phyloP scores from a whole-genome alignment of 1,140 invertebrate genomes.

The Chironomus striatipennis region DNA sequence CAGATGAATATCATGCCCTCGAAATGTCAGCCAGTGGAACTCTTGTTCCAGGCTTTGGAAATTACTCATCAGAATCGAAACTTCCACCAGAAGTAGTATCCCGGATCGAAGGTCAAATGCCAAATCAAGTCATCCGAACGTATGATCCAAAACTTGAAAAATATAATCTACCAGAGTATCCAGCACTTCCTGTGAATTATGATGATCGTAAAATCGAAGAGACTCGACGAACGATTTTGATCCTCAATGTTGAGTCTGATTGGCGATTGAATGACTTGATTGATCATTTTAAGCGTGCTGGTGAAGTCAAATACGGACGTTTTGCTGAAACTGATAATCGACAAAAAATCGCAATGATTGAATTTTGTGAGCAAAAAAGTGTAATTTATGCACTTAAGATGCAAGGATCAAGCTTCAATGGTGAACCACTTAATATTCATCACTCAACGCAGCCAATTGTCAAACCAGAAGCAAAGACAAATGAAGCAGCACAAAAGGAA shows the following conservation, averaged over 20 bases:
- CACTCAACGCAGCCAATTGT: slow-evolving; percentile 86
- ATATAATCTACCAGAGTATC: slow-evolving; percentile 82
- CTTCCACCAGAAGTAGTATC: slow-evolving; percentile 84
- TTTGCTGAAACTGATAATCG: slow-evolving; percentile 76
- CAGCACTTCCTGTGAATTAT: slow-evolving; percentile 79
- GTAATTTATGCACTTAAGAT: slow-evolving; percentile 79
- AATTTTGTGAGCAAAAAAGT: slow-evolving; percentile 86
- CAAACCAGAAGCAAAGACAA: slow-evolving; percentile 89
- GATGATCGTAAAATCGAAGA: slow-evolving; percentile 92
- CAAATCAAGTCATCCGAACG: slow-evolving; percentile 79
- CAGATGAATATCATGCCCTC: slow-evolving; percentile 87
- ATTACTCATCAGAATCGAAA: slow-evolving; percentile 64
- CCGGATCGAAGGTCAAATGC: slow-evolving; percentile 74
- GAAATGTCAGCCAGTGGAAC: slow-evolving; percentile 83
- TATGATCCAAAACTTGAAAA: slow-evolving; percentile 81
- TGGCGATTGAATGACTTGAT: slow-evolving; percentile 68
- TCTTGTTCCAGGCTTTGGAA: slow-evolving; percentile 62
- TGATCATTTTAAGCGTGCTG: slow-evolving; percentile 74
- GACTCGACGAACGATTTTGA: slow-evolving; percentile 80
- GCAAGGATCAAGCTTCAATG: slow-evolving; percentile 68
- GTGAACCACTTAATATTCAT: slow-evolving; percentile 57
- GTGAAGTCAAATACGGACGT: slow-evolving; percentile 93
- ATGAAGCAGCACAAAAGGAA: slow-evolving; percentile 88
- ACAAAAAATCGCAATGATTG: slow-evolving; percentile 75
- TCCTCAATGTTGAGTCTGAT: slow-evolving; percentile 64